Conservation (phyloP, 2,888 invertebrate genomes). For the Tetrapedia diversipes region DNA sequence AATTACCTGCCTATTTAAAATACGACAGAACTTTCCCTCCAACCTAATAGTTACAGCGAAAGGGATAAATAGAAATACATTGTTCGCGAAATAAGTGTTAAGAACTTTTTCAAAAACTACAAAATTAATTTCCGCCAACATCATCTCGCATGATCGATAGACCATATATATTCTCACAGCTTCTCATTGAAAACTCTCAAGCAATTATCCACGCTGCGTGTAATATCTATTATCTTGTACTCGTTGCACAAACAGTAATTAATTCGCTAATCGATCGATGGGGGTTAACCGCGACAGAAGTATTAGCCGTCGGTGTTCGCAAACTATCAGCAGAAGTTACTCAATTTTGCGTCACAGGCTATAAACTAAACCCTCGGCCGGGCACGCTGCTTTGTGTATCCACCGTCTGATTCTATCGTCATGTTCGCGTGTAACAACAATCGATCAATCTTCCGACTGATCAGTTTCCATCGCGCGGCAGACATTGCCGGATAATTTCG, state of each 20-base stretch:
- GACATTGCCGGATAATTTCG: slow-evolving; percentile 9
- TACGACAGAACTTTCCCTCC: no score
- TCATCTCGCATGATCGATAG: no score
- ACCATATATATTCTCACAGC: no score
- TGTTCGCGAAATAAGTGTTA: no score
- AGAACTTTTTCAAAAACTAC: no score
- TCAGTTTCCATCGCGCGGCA: background rate
- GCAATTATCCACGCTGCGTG: no score
- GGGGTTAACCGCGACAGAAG: background rate
- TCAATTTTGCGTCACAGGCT: background rate
- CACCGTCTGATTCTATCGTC: background rate
- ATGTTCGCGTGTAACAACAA: background rate
- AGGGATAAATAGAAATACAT: no score
- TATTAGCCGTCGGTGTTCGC: background rate
- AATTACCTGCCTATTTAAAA: no score
- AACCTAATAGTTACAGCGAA: no score
- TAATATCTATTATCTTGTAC: background rate
- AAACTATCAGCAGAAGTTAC: background rate
- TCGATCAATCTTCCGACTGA: slow-evolving; percentile 20
- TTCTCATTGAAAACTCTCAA: no score
- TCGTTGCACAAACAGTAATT: background rate
- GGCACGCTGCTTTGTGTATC: background rate
- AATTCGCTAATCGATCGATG: slow-evolving; percentile 6
- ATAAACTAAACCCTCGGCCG: background rate
- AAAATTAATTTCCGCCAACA: no score